Evolutionary conservation across 2,113 vertebrate genomes (phyloP).

Genomic region (Daubentonia madagascariensis): DNA sequence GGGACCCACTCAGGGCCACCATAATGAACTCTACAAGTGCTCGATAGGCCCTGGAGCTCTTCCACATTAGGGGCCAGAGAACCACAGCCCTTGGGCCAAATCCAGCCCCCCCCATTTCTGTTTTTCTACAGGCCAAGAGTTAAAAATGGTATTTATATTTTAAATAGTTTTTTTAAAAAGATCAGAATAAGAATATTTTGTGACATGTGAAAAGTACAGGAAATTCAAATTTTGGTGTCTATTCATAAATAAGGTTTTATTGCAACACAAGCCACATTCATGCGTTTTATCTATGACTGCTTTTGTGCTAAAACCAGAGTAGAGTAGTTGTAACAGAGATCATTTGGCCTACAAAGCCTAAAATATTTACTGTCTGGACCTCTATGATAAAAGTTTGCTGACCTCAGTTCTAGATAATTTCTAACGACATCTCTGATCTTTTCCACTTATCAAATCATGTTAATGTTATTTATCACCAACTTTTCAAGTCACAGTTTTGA

Average conservation of each 20-base stretch:
- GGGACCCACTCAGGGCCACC: background rate
- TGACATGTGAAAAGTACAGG: background rate
- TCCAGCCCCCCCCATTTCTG: background rate
- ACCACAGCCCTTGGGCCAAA: background rate
- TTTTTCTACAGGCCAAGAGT: background rate
- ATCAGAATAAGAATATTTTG: background rate
- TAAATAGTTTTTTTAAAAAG: background rate
- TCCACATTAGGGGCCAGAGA: background rate
- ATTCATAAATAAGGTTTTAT: background rate
- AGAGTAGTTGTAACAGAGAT: background rate
- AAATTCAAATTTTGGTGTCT: background rate
- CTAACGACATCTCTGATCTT: background rate
- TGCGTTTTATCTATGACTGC: background rate
- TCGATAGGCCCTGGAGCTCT: rapidly evolving
- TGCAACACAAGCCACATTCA: background rate
- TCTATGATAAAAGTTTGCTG: background rate
- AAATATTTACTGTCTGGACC: background rate
- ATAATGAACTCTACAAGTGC: background rate
- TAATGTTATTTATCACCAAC: background rate
- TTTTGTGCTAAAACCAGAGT: background rate
- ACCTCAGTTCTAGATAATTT: constrained; percentile 1
- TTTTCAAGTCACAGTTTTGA: background rate
- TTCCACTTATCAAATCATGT: background rate
- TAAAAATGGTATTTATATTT: background rate
- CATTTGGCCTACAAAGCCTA: background rate